Base-by-base conservation (phyloP, 2,888 invertebrate genomes). In the Lasioglossum pauxillum region DNA sequence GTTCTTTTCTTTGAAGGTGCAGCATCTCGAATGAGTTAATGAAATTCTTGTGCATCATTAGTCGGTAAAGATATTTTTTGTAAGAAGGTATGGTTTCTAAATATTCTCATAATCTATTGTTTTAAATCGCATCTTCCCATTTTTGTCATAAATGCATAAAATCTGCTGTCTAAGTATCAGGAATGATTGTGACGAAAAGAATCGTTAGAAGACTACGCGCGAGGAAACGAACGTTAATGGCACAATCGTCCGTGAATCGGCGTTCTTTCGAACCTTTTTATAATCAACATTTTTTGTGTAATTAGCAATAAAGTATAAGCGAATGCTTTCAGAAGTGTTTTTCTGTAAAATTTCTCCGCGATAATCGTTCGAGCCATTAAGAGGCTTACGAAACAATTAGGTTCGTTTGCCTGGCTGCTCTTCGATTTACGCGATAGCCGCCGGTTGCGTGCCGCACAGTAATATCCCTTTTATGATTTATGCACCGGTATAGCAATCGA, bases 351-450 rank as follows among this genome's bases (percentile, higher is more conserved):
- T 83, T 69, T 76, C 38, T 19, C 49, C 75, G 7, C 19, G 19
- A 27, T 72, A 78, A 88, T 85, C 23, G 7, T 46, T 31, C 19
- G 1, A 19, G 74, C 35, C 69, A 71, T 82, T 84, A 84, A 49
- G 53, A 38, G 35, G 53, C 67, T 82, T 86, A 27, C 82, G 79
- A 86, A 86, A 89, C 41, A 60, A 78, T 75, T 46, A 14, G 5
- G 72, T 64, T 27, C 38, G 16, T n/a, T 23, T 46, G 31, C 49
- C 73, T 49, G 23, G 16, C 35, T 16, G 19, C 14, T 5, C 14
- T 31, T 73, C 76, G 49, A 35, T 44, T 4, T 7, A 49, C 57
- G 57, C 10, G n/a, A 53, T 23, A 10, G 53, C 10, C 53, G 10
- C 53, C 49, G 49, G 41, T n/a, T 41, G 27, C 16, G 67, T 27